phyloP scores from a whole-genome alignment of 2,888 invertebrate genomes.

The Nomada fabriciana region DNA sequence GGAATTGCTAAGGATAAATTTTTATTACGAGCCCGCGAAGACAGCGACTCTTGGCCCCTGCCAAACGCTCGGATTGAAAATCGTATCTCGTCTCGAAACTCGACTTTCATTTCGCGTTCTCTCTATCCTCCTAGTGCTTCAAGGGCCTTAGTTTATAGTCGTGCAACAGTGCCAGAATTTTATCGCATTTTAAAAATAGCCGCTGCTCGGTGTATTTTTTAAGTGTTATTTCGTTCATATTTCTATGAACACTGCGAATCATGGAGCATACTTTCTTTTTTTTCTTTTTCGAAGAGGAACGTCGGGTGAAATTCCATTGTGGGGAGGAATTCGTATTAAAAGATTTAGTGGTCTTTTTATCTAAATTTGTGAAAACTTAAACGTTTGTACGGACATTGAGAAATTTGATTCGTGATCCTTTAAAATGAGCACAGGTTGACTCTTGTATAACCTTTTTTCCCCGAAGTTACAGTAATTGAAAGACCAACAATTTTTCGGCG shows the following conservation, averaged over 20 bases:
- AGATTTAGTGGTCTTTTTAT: no score
- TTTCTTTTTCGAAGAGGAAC: background rate
- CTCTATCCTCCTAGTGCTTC: background rate
- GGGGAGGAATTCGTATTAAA: no score
- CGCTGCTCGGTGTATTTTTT: background rate
- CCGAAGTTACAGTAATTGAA: no score
- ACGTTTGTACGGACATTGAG: no score
- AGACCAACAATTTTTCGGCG: no score
- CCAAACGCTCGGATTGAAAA: slow-evolving; percentile 30
- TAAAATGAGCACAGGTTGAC: no score
- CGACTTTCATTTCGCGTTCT: slow-evolving; percentile 23
- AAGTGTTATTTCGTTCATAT: background rate
- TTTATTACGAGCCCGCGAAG: slow-evolving; percentile 45
- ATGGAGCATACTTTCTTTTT: background rate
- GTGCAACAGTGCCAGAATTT: slow-evolving; percentile 29
- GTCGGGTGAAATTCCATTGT: no score
- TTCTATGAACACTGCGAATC: background rate
- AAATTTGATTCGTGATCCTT: no score
- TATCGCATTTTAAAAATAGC: no score
- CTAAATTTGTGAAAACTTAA: no score
- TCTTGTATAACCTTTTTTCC: no score
- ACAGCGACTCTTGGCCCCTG: slow-evolving; percentile 17
- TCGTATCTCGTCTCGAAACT: slow-evolving; percentile 21
- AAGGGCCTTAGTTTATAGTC: slow-evolving; percentile 15
- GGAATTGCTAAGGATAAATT: slow-evolving; percentile 48